Evolutionary conservation across 2,888 invertebrate species (phyloP).

Genomic region (Lasioglossum calceatum): DNA sequence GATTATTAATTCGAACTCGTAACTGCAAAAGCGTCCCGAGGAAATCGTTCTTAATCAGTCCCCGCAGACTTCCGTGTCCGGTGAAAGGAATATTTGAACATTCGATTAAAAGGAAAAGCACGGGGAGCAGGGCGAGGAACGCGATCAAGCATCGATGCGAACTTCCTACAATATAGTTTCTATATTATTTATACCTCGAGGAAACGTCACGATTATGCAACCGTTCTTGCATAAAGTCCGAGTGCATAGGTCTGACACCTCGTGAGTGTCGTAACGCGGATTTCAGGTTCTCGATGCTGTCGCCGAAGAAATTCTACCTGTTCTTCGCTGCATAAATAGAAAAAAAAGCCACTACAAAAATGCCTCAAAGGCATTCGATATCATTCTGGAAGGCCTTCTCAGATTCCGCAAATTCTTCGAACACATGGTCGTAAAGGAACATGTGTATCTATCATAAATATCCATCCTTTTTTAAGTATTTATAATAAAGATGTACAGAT

Average conservation of each 20-base stretch:
- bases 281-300: not conserved
- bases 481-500: not conserved
- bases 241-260: not conserved
- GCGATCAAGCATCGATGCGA: not conserved
- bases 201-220: constrained; percentile 20
- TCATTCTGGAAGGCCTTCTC: not conserved
- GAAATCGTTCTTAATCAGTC: not conserved
- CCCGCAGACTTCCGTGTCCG: constrained; percentile 40
- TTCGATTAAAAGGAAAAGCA: constrained; percentile 9
- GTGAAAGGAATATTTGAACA: constrained; percentile 54
- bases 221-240: not conserved
- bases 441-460: not conserved
- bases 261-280: not conserved
- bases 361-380: not conserved
- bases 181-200: not conserved
- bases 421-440: not conserved
- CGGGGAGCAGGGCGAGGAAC: not conserved
- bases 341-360: not conserved
- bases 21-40: not conserved
- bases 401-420: not conserved
- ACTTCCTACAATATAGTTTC: constrained; percentile 14
- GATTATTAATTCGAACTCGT: not conserved
- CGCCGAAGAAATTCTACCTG: not conserved
- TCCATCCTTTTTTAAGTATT: not conserved
- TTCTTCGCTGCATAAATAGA: not conserved